Evolutionary conservation across 2,113 vertebrate species (phyloP).

Genomic region (Tangachromis dhanisi): DNA sequence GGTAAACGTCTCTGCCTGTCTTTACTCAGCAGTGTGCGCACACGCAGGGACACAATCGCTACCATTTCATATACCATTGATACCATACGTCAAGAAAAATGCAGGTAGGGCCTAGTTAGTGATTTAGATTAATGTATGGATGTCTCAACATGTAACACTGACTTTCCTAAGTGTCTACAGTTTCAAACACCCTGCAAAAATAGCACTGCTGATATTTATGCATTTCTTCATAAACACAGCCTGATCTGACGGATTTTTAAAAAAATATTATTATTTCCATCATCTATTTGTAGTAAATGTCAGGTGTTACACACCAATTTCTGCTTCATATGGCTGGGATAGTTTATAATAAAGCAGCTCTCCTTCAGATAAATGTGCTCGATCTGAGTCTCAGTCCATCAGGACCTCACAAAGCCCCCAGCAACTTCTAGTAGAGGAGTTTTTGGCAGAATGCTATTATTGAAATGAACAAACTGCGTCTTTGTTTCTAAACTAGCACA

Average conservation of each 20-base stretch:
- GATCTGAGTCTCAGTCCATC: not conserved
- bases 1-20: not conserved
- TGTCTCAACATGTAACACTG: not conserved
- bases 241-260: accelerated
- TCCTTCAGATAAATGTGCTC: not conserved
- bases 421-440: not conserved
- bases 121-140: not conserved
- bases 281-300: not conserved
- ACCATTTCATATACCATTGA: not conserved
- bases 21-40: not conserved
- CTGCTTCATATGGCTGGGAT: not conserved
- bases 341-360: not conserved
- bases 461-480: not conserved
- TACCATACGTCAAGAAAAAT: not conserved
- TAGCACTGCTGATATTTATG: not conserved
- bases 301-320: not conserved
- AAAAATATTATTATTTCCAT: not conserved
- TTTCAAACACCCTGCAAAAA: not conserved
- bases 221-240: not conserved
- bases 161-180: not conserved
- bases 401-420: not conserved
- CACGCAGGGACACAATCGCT: not conserved
- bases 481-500: not conserved
- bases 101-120: not conserved
- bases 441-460: not conserved